Evolutionary conservation across 2,888 invertebrate genomes (phyloP).

Genomic region (Cosmia trapezina): DNA sequence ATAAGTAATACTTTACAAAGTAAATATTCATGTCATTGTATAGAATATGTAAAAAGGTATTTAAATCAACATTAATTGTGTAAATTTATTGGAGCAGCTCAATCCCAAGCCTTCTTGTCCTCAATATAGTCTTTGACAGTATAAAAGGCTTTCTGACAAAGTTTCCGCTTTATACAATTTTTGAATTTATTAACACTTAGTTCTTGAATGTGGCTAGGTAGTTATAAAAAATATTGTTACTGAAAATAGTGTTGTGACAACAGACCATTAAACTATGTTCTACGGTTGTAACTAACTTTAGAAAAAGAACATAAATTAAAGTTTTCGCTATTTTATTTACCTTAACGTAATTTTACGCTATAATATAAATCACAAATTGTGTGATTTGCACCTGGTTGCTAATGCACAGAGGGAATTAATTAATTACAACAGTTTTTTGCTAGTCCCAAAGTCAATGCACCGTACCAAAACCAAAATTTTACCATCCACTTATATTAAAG

Average conservation of each 20-base stretch:
- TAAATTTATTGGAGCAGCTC: too few species aligned
- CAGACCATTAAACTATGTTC: conserved; percentile 10
- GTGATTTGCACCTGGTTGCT: conserved; percentile 7
- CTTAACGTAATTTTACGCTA: conserved; percentile 2
- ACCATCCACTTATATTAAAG: neutral
- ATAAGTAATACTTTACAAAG: too few species aligned
- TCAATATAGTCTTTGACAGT: too few species aligned
- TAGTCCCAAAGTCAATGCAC: neutral
- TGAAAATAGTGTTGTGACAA: conserved; percentile 19
- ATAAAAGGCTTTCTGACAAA: too few species aligned
- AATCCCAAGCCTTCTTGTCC: too few species aligned
- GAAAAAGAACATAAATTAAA: conserved; percentile 19
- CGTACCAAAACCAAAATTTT: neutral
- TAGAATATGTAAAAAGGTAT: too few species aligned
- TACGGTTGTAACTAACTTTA: conserved; percentile 15
- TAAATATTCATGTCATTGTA: too few species aligned
- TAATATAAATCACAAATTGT: conserved; percentile 28
- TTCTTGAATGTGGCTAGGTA: too few species aligned
- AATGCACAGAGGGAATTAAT: neutral
- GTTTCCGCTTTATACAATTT: too few species aligned
- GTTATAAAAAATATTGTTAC: too few species aligned
- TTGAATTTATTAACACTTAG: too few species aligned
- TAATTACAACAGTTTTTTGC: neutral
- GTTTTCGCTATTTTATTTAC: conserved; percentile 25
- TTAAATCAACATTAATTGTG: too few species aligned